These are phyloP conservation scores for Aurelia sp. DNA, from an alignment of 30 jellyfish, hydroid and myxozoan genomes.

Conservation along the genomic window DNA sequence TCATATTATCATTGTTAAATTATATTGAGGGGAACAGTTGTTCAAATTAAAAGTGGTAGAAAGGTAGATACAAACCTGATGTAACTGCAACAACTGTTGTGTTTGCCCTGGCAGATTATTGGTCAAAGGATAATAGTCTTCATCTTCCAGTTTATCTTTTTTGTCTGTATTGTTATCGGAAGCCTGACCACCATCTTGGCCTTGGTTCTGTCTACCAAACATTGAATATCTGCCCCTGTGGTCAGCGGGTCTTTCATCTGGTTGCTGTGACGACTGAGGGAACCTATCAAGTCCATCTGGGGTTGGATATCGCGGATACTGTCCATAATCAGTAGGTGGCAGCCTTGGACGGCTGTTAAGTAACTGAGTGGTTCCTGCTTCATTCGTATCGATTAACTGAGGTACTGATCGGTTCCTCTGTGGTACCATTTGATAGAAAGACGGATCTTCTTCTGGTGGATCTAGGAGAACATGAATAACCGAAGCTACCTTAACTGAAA, in stretches of 20 bases:
- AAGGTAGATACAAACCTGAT: constrained; percentile 36
- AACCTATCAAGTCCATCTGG: no score
- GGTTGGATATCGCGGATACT: constrained; percentile 9
- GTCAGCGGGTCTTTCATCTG: no score
- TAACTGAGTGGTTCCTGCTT: neutral
- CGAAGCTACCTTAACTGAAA: no score
- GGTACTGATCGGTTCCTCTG: no score
- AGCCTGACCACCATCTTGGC: constrained; percentile 7
- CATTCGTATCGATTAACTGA: neutral
- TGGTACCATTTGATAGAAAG: no score
- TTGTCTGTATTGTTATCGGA: neutral
- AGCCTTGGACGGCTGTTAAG: constrained; percentile 7
- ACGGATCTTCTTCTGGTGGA: no score
- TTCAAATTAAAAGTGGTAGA: neutral
- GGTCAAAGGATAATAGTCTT: constrained; percentile 11
- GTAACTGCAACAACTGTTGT: constrained; percentile 65
- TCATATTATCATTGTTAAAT: no score
- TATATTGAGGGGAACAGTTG: neutral
- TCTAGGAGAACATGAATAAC: no score
- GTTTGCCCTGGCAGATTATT: constrained; percentile 60
- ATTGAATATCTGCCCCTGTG: no score
- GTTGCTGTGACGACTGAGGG: no score
- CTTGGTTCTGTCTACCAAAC: no score
- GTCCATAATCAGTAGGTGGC: constrained; percentile 1
- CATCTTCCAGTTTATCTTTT: constrained; percentile 39